Percentiles rank a stretch among this genome's conserved stretches.
These are phyloP conservation scores for Chinchilla lanigera DNA, from an alignment of 2,113 vertebrate genomes.

Conservation along the genomic window DNA sequence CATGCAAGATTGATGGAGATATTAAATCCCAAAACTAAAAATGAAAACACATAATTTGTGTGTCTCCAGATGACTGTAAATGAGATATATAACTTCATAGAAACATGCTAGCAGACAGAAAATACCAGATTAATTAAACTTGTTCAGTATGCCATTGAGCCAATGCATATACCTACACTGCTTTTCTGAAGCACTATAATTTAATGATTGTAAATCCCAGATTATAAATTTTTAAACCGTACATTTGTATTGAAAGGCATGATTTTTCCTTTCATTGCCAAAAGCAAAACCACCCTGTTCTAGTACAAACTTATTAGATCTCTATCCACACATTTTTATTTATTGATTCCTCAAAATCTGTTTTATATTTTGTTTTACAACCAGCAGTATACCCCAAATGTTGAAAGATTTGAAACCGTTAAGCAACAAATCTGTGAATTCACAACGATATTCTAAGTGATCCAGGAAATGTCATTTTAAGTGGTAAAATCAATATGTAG, in stretches of 20 bases:
- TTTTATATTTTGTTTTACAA: conserved; percentile 14
- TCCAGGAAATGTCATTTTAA: conserved; percentile 72
- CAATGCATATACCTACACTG: not conserved
- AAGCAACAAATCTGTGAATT: conserved; percentile 59
- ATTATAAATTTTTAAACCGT: conserved; percentile 38
- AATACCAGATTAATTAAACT: conserved; percentile 60
- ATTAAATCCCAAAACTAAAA: conserved; percentile 55
- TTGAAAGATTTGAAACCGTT: conserved; percentile 56
- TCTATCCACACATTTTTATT: conserved; percentile 4
- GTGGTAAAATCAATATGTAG: conserved; percentile 76
- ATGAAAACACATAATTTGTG: conserved; percentile 43
- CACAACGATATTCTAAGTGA: conserved; percentile 50
- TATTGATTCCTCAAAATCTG: conserved; percentile 49
- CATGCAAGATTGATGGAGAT: conserved; percentile 45
- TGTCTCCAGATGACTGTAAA: conserved; percentile 37
- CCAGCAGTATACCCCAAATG: conserved; percentile 8
- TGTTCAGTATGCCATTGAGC: not conserved
- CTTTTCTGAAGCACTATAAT: conserved; percentile 29
- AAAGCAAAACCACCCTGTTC: conserved; percentile 25
- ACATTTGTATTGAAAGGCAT: conserved; percentile 38
- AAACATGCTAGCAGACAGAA: not conserved
- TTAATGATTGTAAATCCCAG: conserved; percentile 40
- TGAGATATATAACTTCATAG: conserved; percentile 36
- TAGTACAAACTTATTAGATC: conserved; percentile 7
- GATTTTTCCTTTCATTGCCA: not conserved